Conservation (phyloP, 1,140 invertebrate genomes). For the Brachionus angularis region DNA sequence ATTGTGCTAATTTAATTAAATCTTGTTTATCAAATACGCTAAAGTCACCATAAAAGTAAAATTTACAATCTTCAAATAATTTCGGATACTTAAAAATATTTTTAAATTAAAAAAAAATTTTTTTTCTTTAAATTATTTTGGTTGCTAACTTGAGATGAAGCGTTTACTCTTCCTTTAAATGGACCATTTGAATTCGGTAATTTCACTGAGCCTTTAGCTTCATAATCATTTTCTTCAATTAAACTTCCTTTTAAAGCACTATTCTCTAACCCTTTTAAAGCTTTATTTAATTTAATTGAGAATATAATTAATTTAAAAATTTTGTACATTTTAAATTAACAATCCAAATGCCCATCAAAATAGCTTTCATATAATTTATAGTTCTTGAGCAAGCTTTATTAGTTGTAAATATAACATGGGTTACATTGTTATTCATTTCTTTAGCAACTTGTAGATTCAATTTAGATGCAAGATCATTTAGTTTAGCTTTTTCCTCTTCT, state of each 20-base stretch:
- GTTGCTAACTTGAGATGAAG: constrained; percentile 21
- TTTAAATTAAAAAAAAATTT: background rate
- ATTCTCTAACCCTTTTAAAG: constrained; percentile 21
- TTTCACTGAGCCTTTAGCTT: constrained; percentile 34
- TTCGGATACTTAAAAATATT: background rate
- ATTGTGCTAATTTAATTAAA: constrained; percentile 18
- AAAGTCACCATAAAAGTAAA: constrained; percentile 41
- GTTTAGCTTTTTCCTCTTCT: constrained; percentile 5
- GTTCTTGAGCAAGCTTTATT: constrained; percentile 5
- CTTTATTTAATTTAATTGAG: background rate
- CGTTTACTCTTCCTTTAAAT: constrained; percentile 22
- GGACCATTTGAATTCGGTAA: constrained; percentile 29
- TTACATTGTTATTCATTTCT: constrained; percentile 38
- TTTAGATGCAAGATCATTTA: background rate
- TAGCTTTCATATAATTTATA: constrained; percentile 42
- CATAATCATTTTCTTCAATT: constrained; percentile 19
- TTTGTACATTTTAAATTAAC: constrained; percentile 34
- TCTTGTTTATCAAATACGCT: constrained; percentile 35
- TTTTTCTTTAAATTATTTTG: background rate
- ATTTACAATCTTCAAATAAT: constrained; percentile 38
- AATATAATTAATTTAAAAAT: background rate
- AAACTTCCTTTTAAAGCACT: background rate
- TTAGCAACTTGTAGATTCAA: constrained; percentile 5
- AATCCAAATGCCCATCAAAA: constrained; percentile 42
- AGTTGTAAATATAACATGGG: constrained; percentile 24